Percentiles rank a stretch among this genome's conserved stretches.
These are phyloP conservation scores for Drosophila littoralis DNA, from an alignment of 1,140 invertebrate species.

Conservation along the genomic window DNA sequence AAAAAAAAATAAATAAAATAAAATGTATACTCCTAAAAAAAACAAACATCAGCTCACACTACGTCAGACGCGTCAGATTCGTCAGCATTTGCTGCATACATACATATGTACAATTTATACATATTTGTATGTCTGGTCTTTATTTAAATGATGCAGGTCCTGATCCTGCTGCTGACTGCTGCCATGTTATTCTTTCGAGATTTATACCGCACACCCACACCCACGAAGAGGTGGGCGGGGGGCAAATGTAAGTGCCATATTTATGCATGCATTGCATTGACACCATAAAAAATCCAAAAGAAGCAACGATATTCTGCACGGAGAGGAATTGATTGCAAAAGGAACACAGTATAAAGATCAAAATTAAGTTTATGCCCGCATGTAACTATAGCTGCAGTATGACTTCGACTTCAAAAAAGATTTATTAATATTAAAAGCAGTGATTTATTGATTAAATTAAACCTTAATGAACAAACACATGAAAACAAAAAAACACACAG, in stretches of 20 bases:
- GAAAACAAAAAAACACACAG: no score
- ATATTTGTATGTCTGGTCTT: conserved; percentile 7
- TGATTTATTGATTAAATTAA: no score
- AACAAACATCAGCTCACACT: background rate
- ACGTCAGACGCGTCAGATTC: conserved; percentile 27
- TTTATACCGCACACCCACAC: conserved; percentile 29
- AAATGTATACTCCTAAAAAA: background rate
- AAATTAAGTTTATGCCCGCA: background rate
- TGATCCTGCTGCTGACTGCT: conserved; percentile 42
- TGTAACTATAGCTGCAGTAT: no score
- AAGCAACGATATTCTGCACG: conserved; percentile 2
- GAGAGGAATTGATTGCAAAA: background rate
- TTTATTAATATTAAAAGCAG: no score
- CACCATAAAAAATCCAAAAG: conserved; percentile 33
- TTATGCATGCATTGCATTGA: conserved; percentile 53
- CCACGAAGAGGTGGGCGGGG: background rate
- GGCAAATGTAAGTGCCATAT: conserved; percentile 46
- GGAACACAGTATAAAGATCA: background rate
- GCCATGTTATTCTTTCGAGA: conserved; percentile 48
- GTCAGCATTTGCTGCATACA: conserved; percentile 25
- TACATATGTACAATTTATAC: conserved; percentile 8
- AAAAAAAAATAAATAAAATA: conserved; percentile 12
- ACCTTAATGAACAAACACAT: no score
- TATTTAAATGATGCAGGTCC: conserved; percentile 44
- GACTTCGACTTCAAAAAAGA: no score